Evolutionary conservation across 1,140 invertebrate species (phyloP).

Genomic region (Drosophila malerkotliana): DNA sequence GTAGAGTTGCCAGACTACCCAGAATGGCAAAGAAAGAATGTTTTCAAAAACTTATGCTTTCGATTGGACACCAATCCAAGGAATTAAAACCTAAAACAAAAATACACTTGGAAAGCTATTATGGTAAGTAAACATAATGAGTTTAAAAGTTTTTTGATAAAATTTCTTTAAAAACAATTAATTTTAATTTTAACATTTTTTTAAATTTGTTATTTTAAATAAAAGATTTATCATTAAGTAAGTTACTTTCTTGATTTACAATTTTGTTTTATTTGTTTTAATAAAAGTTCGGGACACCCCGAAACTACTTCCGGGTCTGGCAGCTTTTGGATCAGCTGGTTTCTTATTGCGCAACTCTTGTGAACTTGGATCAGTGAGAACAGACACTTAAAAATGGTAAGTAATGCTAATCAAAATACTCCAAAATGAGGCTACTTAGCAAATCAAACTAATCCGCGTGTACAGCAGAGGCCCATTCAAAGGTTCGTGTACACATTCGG

Average conservation of each 20-base stretch:
- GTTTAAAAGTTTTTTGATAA: too few relatives aligned
- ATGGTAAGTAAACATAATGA: too few relatives aligned
- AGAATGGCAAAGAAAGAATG: not conserved
- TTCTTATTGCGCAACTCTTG: conserved; percentile 34
- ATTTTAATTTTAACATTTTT: too few relatives aligned
- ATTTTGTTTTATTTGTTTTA: too few relatives aligned
- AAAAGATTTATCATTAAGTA: too few relatives aligned
- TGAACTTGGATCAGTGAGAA: conserved; percentile 11
- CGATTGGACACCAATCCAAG: too few relatives aligned
- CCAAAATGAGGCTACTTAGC: conserved; percentile 37
- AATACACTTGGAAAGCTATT: too few relatives aligned
- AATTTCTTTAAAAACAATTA: too few relatives aligned
- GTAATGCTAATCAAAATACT: conserved; percentile 35
- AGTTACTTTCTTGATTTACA: not conserved
- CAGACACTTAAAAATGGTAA: conserved; percentile 59
- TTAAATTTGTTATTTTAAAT: too few relatives aligned
- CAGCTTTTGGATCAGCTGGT: conserved; percentile 10
- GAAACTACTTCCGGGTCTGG: conserved; percentile 10
- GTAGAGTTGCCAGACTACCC: not conserved
- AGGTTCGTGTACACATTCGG: conserved; percentile 74
- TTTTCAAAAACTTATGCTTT: too few relatives aligned
- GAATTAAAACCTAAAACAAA: too few relatives aligned
- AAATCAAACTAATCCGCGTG: conserved; percentile 24
- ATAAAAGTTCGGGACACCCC: not conserved
- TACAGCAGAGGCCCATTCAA: conserved; percentile 74